Evolutionary conservation across 2,888 invertebrate genomes (phyloP), one percentile per base, ranked within the genome.

Genomic region (Melolontha melolontha): DNA sequence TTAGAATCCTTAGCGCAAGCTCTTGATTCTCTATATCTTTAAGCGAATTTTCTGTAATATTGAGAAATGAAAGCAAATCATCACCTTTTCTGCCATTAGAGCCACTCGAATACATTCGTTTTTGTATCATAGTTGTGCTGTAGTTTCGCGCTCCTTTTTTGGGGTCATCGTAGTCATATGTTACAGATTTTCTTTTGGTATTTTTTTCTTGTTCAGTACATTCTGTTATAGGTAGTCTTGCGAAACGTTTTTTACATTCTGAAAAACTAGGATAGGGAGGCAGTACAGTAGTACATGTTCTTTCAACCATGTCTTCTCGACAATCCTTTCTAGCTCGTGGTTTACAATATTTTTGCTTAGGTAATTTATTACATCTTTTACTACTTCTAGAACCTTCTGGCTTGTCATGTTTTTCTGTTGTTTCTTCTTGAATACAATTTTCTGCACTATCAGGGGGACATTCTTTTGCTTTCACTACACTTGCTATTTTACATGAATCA

Each of bases 201-300:
- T 62, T 59, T 16, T 62, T 66, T 11, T 52, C 34, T 42, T 68
- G 65, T 22, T 70, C 68, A 0, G 51, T 40, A 16, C 70, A 68
- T 66, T 75, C 75, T 44, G 41, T 51, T 2, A 59, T n/a, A 11
- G 67, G 63, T 17, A 70, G 10, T 65, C 66, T 59, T 2, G 70
- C 71, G 55, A 74, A 73, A 7, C 68, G 65, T 44, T 71, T 69
- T 11, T 67, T 69, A 34, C 66, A 67, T 17, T 75, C 73, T 0
- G 72, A 69, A 59, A 72, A 75, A 39, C 73, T 67, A 10, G 69
- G 57, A 47, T 71, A 75, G 1, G 75, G 75, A 0, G 75, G 42
- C 14, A 63, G 52, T 34, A 64, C 29, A 6, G 71, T 42, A 17
- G 67, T 70, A 44, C 73, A 73, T 1, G 63, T 41, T 63, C 52